phyloP scores from a whole-genome alignment of 2,113 vertebrate species.

The Thunnus thynnus region DNA sequence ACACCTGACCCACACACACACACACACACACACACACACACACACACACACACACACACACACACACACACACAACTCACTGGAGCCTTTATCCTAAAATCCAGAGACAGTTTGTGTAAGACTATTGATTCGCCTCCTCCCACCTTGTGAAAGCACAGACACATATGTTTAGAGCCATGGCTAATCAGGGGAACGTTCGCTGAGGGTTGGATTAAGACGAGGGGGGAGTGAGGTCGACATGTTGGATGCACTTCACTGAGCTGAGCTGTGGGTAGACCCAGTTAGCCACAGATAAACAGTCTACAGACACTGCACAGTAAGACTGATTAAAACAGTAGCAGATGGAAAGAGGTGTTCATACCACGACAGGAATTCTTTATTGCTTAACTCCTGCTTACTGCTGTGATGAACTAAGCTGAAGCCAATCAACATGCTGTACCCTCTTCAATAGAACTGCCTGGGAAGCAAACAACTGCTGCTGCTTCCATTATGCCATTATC shows the following conservation, averaged over 20 bases:
- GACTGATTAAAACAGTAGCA: slow-evolving; percentile 57
- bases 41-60: neutral
- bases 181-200: slow-evolving; percentile 57
- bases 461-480: neutral
- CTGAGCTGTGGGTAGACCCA: slow-evolving; percentile 51
- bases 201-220: slow-evolving; percentile 53
- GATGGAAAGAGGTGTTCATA: slow-evolving; percentile 55
- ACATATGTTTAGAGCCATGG: slow-evolving; percentile 61
- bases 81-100: slow-evolving; percentile 11
- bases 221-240: slow-evolving; percentile 48
- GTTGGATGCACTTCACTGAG: slow-evolving; percentile 55
- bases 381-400: slow-evolving; percentile 30
- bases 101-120: slow-evolving; percentile 36
- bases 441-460: neutral
- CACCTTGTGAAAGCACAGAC: slow-evolving; percentile 50
- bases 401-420: slow-evolving; percentile 18
- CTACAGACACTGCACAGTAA: slow-evolving; percentile 51
- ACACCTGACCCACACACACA: slow-evolving; percentile 17
- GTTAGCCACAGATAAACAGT: slow-evolving; percentile 60
- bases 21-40: slow-evolving; percentile 9
- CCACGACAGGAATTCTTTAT: slow-evolving; percentile 24
- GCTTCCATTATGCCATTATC: neutral
- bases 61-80: slow-evolving; percentile 2
- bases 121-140: slow-evolving; percentile 60
- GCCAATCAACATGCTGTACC: neutral